Conservation (phyloP, 1,140 invertebrate species). For the Physella acuta region DNA sequence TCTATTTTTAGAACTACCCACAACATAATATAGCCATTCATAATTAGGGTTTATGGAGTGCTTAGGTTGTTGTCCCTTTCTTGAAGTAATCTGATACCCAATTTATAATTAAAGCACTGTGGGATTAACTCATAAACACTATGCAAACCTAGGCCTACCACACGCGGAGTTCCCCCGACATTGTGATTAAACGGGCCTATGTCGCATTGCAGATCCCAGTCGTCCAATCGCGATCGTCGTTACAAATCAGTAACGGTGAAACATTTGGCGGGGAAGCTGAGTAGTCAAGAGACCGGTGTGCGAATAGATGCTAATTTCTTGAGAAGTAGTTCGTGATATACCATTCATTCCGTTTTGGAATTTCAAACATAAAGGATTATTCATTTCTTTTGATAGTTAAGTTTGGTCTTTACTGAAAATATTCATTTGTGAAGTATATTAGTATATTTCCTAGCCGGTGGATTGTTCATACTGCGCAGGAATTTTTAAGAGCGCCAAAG, state of each 20-base stretch:
- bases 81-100: no score
- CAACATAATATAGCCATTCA: no score
- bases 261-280: slow-evolving; percentile 25
- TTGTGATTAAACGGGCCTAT: slow-evolving; percentile 5
- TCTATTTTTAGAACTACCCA: no score
- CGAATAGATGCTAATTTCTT: slow-evolving; percentile 10
- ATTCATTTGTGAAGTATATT: not conserved
- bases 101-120: no score
- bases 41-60: no score
- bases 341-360: not conserved
- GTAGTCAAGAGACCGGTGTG: slow-evolving; percentile 24
- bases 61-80: no score
- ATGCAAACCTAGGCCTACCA: not conserved
- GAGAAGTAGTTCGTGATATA: slow-evolving; percentile 20
- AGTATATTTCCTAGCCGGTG: not conserved
- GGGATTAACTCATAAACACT: no score
- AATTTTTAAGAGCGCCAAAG: slow-evolving; percentile 21
- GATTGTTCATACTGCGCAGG: slow-evolving; percentile 1
- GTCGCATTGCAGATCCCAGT: slow-evolving; percentile 32
- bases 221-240: slow-evolving; percentile 26
- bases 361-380: not conserved
- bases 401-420: not conserved
- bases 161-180: not conserved
- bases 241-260: slow-evolving; percentile 21
- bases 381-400: not conserved